phyloP scores from a whole-genome alignment of 2,113 vertebrate species.

The Peromyscus polionotus region DNA sequence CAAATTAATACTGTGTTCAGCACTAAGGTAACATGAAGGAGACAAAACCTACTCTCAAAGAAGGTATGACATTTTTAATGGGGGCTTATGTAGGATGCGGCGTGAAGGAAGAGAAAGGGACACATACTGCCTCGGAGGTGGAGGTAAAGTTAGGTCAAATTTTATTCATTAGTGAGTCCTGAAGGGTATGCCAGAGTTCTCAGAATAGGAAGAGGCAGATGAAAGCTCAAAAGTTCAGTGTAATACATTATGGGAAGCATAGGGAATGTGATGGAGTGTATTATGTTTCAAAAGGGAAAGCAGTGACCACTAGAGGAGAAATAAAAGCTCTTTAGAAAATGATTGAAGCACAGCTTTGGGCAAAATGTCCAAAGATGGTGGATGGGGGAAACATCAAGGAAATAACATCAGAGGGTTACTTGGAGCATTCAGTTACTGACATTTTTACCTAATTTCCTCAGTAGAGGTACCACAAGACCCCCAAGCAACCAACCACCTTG shows the following conservation, averaged over 20 bases:
- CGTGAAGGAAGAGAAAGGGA: background rate
- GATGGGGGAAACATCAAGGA: background rate
- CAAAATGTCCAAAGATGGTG: background rate
- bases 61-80: background rate
- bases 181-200: background rate
- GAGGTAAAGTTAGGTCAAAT: background rate
- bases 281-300: slow-evolving; percentile 27
- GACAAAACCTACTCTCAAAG: background rate
- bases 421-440: background rate
- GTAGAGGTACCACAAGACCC: background rate
- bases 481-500: background rate
- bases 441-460: background rate
- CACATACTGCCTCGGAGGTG: background rate
- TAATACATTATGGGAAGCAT: background rate
- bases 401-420: background rate
- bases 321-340: slow-evolving; percentile 7
- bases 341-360: background rate
- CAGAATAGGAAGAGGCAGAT: background rate
- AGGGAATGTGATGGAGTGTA: background rate
- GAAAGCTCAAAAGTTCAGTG: background rate
- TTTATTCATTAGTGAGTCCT: background rate
- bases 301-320: background rate
- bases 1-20: background rate
- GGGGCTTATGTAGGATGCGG: background rate
- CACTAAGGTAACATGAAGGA: background rate